These are phyloP conservation scores for Macrosoma leucophasiata DNA, from an alignment of 2,888 invertebrate genomes.

Conservation along the genomic window DNA sequence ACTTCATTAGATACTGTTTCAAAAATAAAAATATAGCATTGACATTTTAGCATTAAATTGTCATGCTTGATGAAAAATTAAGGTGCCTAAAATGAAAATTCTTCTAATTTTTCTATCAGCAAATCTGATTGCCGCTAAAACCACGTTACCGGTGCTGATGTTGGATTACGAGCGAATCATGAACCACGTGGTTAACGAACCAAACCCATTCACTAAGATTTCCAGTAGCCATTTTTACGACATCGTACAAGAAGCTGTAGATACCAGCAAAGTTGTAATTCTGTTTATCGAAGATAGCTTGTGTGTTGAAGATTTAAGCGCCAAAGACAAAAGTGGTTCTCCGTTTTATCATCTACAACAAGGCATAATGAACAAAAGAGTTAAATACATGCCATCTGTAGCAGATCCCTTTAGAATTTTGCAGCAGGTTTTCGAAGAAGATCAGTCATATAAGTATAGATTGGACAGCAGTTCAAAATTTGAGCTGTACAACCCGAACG, in stretches of 20 bases:
- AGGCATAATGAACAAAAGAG: conserved; percentile 32
- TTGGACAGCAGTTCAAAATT: conserved; percentile 30
- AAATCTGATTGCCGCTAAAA: no score
- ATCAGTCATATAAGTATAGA: conserved; percentile 32
- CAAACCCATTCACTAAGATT: conserved; percentile 43
- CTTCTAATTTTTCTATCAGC: no score
- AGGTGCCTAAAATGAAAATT: no score
- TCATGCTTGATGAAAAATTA: no score
- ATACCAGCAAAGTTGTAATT: conserved; percentile 33
- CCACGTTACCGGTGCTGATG: conserved; percentile 43
- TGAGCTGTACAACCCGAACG: conserved; percentile 28
- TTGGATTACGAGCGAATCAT: conserved; percentile 37
- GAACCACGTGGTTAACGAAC: conserved; percentile 22
- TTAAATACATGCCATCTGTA: conserved; percentile 44
- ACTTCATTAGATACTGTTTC: conserved; percentile 6
- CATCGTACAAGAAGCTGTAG: conserved; percentile 34
- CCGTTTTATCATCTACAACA: conserved; percentile 37
- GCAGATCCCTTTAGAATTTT: conserved; percentile 37
- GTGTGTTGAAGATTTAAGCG: conserved; percentile 44
- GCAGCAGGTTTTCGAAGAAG: conserved; percentile 30
- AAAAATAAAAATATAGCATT: no score
- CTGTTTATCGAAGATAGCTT: conserved; percentile 49
- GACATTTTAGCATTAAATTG: no score
- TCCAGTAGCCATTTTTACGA: conserved; percentile 31
- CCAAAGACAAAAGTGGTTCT: conserved; percentile 38